Percentiles rank a stretch among this genome's conserved stretches.
Conservation (phyloP, 2,113 vertebrate species). For the Triplophysa siluroides region DNA sequence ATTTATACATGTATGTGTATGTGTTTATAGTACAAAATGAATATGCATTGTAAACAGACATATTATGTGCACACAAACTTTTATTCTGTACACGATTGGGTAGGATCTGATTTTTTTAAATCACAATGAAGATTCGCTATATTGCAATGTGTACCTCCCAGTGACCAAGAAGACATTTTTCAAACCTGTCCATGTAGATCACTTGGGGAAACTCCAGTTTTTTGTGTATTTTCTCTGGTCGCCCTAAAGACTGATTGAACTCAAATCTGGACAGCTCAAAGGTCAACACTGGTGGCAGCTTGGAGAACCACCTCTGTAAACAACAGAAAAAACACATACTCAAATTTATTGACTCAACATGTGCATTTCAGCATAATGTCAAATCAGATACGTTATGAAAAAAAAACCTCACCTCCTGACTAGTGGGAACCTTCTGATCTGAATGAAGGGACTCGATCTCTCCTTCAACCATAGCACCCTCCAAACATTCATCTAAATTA, state of each 20-base stretch:
- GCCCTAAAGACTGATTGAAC: slow-evolving; percentile 96
- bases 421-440: slow-evolving; percentile 74
- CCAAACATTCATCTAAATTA: slow-evolving; percentile 91
- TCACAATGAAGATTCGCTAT: too few species aligned
- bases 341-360: neutral
- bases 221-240: slow-evolving; percentile 98
- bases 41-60: too few species aligned
- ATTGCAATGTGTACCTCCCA: neutral
- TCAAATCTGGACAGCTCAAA: slow-evolving; percentile 97
- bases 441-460: slow-evolving; percentile 84
- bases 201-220: slow-evolving; percentile 93
- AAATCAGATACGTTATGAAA: slow-evolving; percentile 36
- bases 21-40: too few species aligned
- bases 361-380: neutral
- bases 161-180: neutral
- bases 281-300: slow-evolving; percentile 92
- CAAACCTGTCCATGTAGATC: slow-evolving; percentile 96
- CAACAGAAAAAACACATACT: neutral
- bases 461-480: slow-evolving; percentile 92
- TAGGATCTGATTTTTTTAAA: too few species aligned
- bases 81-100: too few species aligned
- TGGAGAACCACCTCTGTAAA: slow-evolving; percentile 93
- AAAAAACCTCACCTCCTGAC: slow-evolving; percentile 81
- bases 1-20: too few species aligned
- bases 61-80: too few species aligned